Evolutionary conservation across 2,888 invertebrate genomes (phyloP).

Genomic region (Corbicula japonica): DNA sequence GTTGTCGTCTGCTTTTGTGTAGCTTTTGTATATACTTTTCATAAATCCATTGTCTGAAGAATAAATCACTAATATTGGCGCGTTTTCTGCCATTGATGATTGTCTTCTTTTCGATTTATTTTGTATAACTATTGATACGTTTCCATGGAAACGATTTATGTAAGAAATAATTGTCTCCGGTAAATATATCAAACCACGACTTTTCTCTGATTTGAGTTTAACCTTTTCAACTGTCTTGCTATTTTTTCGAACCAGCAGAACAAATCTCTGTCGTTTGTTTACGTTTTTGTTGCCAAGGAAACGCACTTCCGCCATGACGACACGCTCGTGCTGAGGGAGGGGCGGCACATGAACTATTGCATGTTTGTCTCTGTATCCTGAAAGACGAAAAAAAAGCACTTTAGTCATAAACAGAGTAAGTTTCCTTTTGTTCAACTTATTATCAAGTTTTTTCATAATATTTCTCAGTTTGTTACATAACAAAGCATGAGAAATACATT

Average conservation of each 20-base stretch:
- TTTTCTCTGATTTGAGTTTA: slow-evolving; percentile 12
- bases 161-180: slow-evolving; percentile 62
- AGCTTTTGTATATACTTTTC: slow-evolving; percentile 70
- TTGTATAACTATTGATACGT: slow-evolving; percentile 50
- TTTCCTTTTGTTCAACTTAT: not conserved
- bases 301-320: slow-evolving; percentile 77
- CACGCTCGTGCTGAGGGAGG: slow-evolving; percentile 72
- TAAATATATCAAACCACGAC: slow-evolving; percentile 48
- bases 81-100: not conserved
- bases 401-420: not conserved
- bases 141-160: slow-evolving; percentile 73
- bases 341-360: slow-evolving; percentile 69
- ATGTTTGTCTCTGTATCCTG: slow-evolving; percentile 38
- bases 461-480: no score
- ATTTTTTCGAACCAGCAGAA: slow-evolving; percentile 52
- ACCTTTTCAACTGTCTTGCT: slow-evolving; percentile 41
- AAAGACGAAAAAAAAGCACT: slow-evolving; percentile 23
- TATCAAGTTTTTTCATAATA: not conserved
- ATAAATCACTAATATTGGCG: slow-evolving; percentile 64
- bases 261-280: slow-evolving; percentile 31
- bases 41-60: slow-evolving; percentile 74
- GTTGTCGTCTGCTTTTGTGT: slow-evolving; percentile 38
- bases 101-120: slow-evolving; percentile 31
- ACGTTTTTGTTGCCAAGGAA: slow-evolving; percentile 57
- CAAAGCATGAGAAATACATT: no score